Evolutionary conservation across 2,888 invertebrate genomes (phyloP), one percentile per base, ranked within the genome.

Genomic region (Oscheius myriophilus): DNA sequence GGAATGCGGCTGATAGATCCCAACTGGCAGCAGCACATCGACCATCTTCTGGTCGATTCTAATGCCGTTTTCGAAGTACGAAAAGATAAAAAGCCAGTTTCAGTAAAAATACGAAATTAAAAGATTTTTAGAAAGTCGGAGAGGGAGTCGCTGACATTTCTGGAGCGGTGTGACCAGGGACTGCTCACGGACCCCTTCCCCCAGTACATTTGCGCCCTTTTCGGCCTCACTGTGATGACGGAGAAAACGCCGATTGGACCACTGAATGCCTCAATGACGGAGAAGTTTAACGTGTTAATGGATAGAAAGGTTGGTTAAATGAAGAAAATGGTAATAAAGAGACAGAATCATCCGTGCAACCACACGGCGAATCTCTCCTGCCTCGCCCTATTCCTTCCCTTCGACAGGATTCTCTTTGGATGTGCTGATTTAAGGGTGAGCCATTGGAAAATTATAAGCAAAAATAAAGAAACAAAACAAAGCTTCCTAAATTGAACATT

Each of bases 331-430:
- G 45, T 16, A 42, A 21, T 43, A 16, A 14, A 23, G 6, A 54
- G 53, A 26, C 39, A 54, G 14, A 42, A 43, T 43, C 58, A 58
- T 25, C 58, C 58, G 43, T 58, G 58, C 58, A 43, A 58, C 58
- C 58, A 58, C 23, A 43, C 58, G 25, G 58, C 43, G 1, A 45
- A 45, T 12, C 43, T 23, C 7, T 58, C 58, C 45, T 58, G 58
- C 23, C 43, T 58, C 21, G 45, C 23, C 45, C 43, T 58, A 14
- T 58, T 58, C 25, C 58, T 58, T 23, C 58, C 58, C 16, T 16
- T 58, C 23, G 43, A 58, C 23, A 18, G 58, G 14, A 58, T 58
- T 23, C 58, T 58, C 18, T 58, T 58, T 25, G 58, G 58, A 18
- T 58, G 58, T 16, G 41, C 58, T 21, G 21, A 33, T 33, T 33